Conservation (phyloP, 2,797 vertebrate species). For the Sciurus vulgaris region DNA sequence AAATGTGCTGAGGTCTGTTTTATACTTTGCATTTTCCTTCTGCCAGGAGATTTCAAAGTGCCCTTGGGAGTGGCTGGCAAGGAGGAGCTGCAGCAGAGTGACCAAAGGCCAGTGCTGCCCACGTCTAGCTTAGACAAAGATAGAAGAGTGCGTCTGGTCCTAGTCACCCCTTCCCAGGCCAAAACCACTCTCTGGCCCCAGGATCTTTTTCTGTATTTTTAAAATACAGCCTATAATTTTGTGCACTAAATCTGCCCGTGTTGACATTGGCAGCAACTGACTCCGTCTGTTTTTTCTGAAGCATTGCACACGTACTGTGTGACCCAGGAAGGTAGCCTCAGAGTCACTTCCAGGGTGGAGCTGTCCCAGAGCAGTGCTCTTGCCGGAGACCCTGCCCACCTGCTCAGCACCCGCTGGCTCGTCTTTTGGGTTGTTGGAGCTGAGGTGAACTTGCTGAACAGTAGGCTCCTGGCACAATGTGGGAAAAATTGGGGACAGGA, state of each 20-base stretch:
- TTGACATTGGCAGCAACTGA: constrained; percentile 18
- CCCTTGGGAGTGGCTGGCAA: not conserved
- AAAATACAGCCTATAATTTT: constrained; percentile 62
- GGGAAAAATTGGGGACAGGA: not conserved
- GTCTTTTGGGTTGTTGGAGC: not conserved
- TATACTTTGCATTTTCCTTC: constrained; percentile 17
- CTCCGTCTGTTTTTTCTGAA: not conserved
- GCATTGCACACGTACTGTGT: not conserved
- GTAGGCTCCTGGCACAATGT: not conserved
- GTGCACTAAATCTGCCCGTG: not conserved
- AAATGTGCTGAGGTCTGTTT: not conserved
- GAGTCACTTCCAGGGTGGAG: not conserved
- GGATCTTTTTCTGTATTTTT: constrained; percentile 20
- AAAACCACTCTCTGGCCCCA: not conserved
- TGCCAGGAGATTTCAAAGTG: constrained; percentile 2
- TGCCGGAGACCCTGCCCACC: not conserved
- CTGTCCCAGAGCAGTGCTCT: not conserved
- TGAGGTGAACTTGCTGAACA: not conserved
- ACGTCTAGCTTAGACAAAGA: constrained; percentile 46
- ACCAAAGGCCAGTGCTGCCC: not conserved
- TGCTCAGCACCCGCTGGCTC: not conserved
- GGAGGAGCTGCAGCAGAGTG: not conserved
- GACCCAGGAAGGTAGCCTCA: not conserved
- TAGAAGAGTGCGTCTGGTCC: constrained; percentile 35
- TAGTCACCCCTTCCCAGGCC: not conserved